A percentile compares a stretch with the other conserved stretches of the same genome.
phyloP scores from a whole-genome alignment of 1,140 invertebrate species.

The Drosophila willistoni region DNA sequence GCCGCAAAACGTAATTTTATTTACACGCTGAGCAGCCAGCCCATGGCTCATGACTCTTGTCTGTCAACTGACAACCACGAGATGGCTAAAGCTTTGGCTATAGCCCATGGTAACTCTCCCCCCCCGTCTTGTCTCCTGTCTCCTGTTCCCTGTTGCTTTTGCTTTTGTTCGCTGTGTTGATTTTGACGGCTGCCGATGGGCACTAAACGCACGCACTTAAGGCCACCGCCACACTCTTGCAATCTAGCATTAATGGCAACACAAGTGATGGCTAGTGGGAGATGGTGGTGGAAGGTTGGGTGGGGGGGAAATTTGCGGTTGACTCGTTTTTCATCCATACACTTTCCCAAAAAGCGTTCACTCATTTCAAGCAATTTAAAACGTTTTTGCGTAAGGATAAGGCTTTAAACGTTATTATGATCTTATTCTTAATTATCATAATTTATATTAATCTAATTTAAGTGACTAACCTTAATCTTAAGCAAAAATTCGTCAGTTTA shows the following conservation, averaged over 20 bases:
- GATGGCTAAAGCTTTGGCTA: constrained; percentile 7
- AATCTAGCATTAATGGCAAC: constrained; percentile 56
- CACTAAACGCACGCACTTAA: constrained; percentile 78
- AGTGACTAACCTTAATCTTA: too few species aligned
- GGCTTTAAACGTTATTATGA: too few species aligned
- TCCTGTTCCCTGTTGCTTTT: constrained; percentile 17
- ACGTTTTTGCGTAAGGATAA: too few species aligned
- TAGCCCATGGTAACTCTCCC: not conserved
- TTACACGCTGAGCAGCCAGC: constrained; percentile 53
- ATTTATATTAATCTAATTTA: too few species aligned
- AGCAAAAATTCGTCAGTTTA: too few species aligned
- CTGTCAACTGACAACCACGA: constrained; percentile 54
- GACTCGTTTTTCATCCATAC: constrained; percentile 62
- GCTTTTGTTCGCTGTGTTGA: constrained; percentile 55
- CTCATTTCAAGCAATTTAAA: not conserved
- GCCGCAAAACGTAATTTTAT: constrained; percentile 73
- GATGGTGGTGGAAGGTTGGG: not conserved
- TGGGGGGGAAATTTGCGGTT: constrained; percentile 36
- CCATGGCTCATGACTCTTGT: constrained; percentile 53
- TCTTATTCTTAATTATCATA: too few species aligned
- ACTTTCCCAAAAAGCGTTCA: not conserved
- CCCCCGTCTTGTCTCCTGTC: too few species aligned
- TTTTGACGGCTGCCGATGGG: constrained; percentile 78
- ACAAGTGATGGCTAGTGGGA: not conserved
- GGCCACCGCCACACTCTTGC: constrained; percentile 55